These are phyloP conservation scores for Brachionus plicatilis DNA, from an alignment of 1,140 invertebrate species.

Conservation along the genomic window DNA sequence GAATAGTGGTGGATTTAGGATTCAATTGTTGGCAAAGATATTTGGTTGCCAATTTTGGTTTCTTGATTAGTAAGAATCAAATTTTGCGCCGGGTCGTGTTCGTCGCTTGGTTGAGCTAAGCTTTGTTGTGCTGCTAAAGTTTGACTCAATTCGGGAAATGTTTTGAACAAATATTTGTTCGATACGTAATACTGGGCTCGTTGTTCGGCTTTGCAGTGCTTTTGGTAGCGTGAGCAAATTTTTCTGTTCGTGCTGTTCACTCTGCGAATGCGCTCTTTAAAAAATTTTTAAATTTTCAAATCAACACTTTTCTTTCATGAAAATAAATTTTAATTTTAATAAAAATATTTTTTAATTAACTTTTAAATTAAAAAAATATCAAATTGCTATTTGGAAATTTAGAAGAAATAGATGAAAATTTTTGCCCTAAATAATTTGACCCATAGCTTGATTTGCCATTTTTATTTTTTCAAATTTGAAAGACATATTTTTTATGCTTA, in stretches of 20 bases:
- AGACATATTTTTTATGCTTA: too few relatives aligned
- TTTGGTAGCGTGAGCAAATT: slow-evolving; percentile 5
- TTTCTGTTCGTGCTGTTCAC: not conserved
- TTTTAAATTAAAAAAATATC: too few relatives aligned
- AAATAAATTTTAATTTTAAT: not conserved
- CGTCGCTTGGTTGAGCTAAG: not conserved
- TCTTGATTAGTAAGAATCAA: not conserved
- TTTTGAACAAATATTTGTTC: slow-evolving; percentile 17
- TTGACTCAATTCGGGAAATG: slow-evolving; percentile 8
- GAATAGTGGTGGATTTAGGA: not conserved
- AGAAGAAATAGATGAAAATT: too few relatives aligned
- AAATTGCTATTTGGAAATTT: too few relatives aligned
- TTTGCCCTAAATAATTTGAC: too few relatives aligned
- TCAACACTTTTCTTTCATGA: not conserved
- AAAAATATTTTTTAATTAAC: too few relatives aligned
- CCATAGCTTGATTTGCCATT: too few relatives aligned
- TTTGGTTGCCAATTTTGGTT: not conserved
- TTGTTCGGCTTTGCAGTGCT: slow-evolving; percentile 11
- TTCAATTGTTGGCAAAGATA: slow-evolving; percentile 32
- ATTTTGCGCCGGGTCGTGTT: not conserved
- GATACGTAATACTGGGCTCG: not conserved
- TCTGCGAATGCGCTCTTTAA: not conserved
- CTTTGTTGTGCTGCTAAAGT: not conserved
- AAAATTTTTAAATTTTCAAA: not conserved
- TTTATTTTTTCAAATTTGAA: too few relatives aligned